phyloP scores from a whole-genome alignment of 2,888 invertebrate species.

The Sesia apiformis region DNA sequence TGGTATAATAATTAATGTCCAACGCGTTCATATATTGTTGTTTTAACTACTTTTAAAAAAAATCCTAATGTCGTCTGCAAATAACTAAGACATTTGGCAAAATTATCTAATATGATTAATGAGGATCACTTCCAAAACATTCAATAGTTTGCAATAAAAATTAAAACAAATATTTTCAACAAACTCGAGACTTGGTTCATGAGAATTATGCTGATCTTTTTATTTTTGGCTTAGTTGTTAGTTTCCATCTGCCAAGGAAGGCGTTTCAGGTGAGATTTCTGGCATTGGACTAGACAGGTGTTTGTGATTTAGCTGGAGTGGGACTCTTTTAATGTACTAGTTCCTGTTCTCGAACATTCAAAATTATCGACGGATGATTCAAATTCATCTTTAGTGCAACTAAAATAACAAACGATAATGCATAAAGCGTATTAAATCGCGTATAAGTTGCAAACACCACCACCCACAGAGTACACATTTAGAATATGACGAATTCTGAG shows the following conservation, averaged over 20 bases:
- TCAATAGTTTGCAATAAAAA: no score
- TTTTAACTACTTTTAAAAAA: no score
- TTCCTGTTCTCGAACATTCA: not conserved
- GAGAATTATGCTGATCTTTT: not conserved
- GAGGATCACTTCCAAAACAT: no score
- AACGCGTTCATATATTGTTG: no score
- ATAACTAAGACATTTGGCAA: no score
- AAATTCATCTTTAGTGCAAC: no score
- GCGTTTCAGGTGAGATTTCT: not conserved
- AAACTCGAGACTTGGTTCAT: no score
- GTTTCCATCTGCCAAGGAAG: not conserved
- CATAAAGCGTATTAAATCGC: slow-evolving; percentile 17
- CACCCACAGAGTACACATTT: slow-evolving; percentile 48
- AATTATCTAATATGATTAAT: no score
- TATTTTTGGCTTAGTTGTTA: not conserved
- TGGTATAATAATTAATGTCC: not conserved
- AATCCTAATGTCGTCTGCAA: no score
- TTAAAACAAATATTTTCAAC: no score
- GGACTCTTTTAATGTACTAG: no score
- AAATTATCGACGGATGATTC: not conserved
- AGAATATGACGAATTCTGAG: slow-evolving; percentile 36
- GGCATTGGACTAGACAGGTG: not conserved
- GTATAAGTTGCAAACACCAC: slow-evolving; percentile 25
- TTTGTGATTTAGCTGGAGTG: not conserved
- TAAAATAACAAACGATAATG: no score